Base-by-base conservation (phyloP, 1,140 invertebrate genomes). In the Caenorhabditis elegans region DNA sequence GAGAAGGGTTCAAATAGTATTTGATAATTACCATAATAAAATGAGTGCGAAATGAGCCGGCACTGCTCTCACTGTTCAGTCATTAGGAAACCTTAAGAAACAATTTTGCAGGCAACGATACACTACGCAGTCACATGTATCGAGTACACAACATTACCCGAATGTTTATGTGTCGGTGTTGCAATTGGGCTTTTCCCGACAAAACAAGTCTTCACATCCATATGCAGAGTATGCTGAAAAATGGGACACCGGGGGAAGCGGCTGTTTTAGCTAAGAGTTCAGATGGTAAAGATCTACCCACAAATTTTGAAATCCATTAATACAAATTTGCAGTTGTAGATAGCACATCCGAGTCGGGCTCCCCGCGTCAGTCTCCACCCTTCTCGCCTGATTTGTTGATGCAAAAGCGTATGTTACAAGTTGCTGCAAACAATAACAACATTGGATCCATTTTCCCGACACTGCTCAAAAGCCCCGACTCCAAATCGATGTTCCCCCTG, bases 101-200 rank as follows among this genome's bases (percentile, higher is more conserved):
- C 22, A 43, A 84, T 46, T 31, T 86, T 85, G 19, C 84, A 85
- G 85, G 81, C 81, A 85, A 83, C 28, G 85, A 85, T 36, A 85
- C 85, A n/a, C 84, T 85, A 5, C 85, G 85, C 24, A 84, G 85
- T 26, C 85, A 85, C 51, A 85, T 85, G 84, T 85, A 84, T 51
- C 83, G 84, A n/a, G 65, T 75, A n/a, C 85, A 85, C 77, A 65
- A 48, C 51, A 85, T 85, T 24, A 82, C 85, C 53, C 36, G 85
- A 70, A 85, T 85, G 85, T 85, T 85, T 75, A 85, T 85, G 85
- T 85, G 85, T 36, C 70, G 85, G 8, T 85, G 85, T 55, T 85
- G 85, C 47, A 85, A 85, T 46, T 85, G 85, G 85, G 83, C 83
- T 60, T 85, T 85, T 51, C 85, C 85, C 19, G 85, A 85, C 76